Base-by-base conservation (phyloP, 2,113 vertebrate species). In the Cynocephalus volans region DNA sequence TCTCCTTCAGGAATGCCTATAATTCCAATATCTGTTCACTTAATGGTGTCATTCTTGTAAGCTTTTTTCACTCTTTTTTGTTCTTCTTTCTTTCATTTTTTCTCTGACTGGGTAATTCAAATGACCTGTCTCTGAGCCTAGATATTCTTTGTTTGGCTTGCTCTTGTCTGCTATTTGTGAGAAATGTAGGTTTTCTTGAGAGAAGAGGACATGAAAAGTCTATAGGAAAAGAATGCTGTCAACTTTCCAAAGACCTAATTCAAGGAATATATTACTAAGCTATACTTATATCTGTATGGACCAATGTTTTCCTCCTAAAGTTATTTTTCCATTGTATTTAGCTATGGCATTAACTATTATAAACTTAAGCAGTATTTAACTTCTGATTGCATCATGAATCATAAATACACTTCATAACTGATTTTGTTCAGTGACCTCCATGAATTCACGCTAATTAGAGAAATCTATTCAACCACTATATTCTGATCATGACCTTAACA, bases 271-370 rank as follows among this genome's bases (percentile, higher is more conserved):
- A 33, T 88, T 50, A 41, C n/a, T 72, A 69, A 69, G 0, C 77
- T 45, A 26, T 26, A 17, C 21, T 26, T 73, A 14, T 50, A 70
- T 36, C 60, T 24, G 3, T 1, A 12, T 41, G 23, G 12, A 58
- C 1, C 3, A 41, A 31, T 56, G 1, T 83, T 85, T 69, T 52
- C 58, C 56, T 92, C 76, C 69, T 87, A 50, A 76, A 50, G 41
- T 92, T 82, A 93, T 36, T 84, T 75, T 77, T 79, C 33, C 65
- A n/a, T 84, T 67, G 82, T n/a, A 50, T 85, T 76, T 90, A 92
- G 19, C 62, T 48, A 26, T 87, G 54, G 28, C 12, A n/a, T 91
- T 88, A 24, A 41, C n/a, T 65, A 14, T 72, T 86, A 8, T 3
- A 19, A 28, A 62, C 41, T 83, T 72, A n/a, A 90, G 73, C 6